Base-by-base conservation (phyloP, 2,888 invertebrate species). In the Brachylomia viminalis region DNA sequence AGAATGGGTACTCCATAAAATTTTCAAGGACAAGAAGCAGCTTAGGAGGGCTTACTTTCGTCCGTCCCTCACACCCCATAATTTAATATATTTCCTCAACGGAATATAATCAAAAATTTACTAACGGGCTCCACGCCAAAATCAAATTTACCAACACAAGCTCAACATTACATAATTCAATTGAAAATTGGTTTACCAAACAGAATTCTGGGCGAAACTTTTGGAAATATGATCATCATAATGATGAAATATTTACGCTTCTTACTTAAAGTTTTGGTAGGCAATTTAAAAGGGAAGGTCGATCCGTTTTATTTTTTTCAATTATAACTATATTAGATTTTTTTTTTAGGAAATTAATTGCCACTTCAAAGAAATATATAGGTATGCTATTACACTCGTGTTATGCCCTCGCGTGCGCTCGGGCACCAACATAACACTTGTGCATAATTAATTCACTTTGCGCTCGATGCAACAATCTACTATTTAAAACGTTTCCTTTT, bases 81-180 rank as follows among this genome's bases (percentile, higher is more conserved):
- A 67, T 84, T 72, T 80, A 74, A 77, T 84, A 80, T 58, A 56
- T 76, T 66, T 47, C 42, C 80, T 66, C 85, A 72, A 84, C 72
- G 72, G 69, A 80, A 72, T 54, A 59, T 76, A 76, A 80, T 75
- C 85, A 72, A 80, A 72, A 84, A 82, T 75, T 84, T 84, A 72
- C 81, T 69, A 54, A 76, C 64, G 33, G 58, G 42, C 27, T 62
- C 38, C 45, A 62, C 45, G 11, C 75, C 71, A 45, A 79, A 84
- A 84, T 79, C 75, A 69, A 76, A 75, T 83, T 86, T 62, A 45
- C 67, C 47, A 72, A 78, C 69, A 65, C 62, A 62, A 54, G 49
- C 59, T 77, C 33, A 72, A 79, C 62, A 68, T 74, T 65, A 71
- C 47, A 74, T 78, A 80, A 87, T 84, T 85, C 76, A 82, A 86